These are phyloP conservation scores for Gopherus evgoodei DNA, from an alignment of 2,113 vertebrate species.

Conservation along the genomic window DNA sequence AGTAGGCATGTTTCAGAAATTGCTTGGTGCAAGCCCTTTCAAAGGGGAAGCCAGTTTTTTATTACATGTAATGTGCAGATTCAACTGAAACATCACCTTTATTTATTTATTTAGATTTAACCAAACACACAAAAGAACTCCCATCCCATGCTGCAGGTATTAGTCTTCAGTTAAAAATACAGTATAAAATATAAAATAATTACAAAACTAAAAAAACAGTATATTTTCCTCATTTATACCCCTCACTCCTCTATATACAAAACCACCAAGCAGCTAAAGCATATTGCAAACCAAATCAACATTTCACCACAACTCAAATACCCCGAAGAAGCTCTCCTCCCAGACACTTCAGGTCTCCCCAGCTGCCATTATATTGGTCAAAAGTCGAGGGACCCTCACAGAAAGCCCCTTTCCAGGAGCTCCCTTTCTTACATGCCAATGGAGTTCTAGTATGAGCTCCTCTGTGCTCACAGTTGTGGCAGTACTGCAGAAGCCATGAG, in stretches of 20 bases:
- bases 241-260: not conserved
- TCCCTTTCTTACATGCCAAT: not conserved
- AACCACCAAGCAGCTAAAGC: not conserved
- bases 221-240: not conserved
- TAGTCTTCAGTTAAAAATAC: not conserved
- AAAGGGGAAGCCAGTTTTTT: not conserved
- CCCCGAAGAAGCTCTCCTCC: fast-evolving
- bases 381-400: not conserved
- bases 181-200: not conserved
- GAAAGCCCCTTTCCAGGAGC: fast-evolving
- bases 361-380: not conserved
- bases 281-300: not conserved
- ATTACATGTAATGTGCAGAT: not conserved
- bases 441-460: not conserved
- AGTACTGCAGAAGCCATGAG: not conserved
- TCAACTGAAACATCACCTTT: not conserved
- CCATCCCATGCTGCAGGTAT: not conserved
- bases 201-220: not conserved
- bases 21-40: not conserved
- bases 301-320: not conserved
- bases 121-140: not conserved
- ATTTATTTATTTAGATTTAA: not conserved
- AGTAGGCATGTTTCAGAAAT: conserved; percentile 34
- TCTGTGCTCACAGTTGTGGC: not conserved
- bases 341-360: not conserved